Evolutionary conservation across 2,888 invertebrate genomes (phyloP).

Genomic region (Diaperis boleti): DNA sequence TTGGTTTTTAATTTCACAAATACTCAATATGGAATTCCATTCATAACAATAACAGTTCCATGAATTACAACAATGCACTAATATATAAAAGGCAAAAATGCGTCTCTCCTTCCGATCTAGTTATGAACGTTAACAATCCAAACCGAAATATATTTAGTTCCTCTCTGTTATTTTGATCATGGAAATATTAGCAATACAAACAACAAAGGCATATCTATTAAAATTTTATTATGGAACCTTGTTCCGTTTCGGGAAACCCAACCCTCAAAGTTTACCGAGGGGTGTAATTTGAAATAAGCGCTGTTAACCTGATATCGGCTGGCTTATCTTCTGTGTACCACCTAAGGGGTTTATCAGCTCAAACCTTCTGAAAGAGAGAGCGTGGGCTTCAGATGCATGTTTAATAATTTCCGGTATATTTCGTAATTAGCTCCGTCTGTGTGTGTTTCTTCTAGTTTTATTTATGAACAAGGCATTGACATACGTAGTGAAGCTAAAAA

Average conservation of each 20-base stretch:
- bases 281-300: constrained; percentile 46
- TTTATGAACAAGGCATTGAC: too few species aligned
- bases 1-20: not conserved
- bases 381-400: constrained; percentile 49
- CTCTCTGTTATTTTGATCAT: not conserved
- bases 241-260: not conserved
- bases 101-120: too few species aligned
- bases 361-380: constrained; percentile 39
- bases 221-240: too few species aligned
- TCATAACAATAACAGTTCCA: not conserved
- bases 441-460: too few species aligned
- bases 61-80: too few species aligned
- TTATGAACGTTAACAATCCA: not conserved
- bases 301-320: constrained; percentile 53
- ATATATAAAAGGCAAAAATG: too few species aligned
- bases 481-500: too few species aligned
- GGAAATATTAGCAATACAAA: not conserved
- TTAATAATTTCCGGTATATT: constrained; percentile 54
- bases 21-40: not conserved
- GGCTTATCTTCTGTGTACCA: constrained; percentile 51
- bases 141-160: not conserved
- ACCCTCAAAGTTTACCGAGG: not conserved
- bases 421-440: too few species aligned
- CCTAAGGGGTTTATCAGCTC: constrained; percentile 40
- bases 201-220: too few species aligned